Evolutionary conservation across 1,140 invertebrate genomes (phyloP).

Genomic region (Acyrthosiphon pisum): DNA sequence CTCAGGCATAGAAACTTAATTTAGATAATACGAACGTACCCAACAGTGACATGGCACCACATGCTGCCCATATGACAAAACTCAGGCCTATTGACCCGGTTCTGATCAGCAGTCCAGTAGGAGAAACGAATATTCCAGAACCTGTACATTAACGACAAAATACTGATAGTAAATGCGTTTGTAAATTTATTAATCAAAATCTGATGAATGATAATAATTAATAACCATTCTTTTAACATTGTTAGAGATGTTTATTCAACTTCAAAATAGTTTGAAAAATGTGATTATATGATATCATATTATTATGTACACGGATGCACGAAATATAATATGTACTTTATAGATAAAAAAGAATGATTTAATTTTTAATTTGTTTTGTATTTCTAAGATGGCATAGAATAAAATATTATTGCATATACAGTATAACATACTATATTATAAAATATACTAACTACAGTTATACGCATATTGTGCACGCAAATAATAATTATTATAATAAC

Average conservation of each 20-base stretch:
- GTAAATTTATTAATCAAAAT: background rate
- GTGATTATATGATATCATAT: no score
- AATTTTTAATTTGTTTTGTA: background rate
- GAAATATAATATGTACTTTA: background rate
- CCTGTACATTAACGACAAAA: conserved; percentile 66
- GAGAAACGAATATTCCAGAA: conserved; percentile 97
- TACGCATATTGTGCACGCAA: background rate
- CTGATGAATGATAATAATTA: background rate
- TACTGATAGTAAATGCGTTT: background rate
- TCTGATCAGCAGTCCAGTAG: conserved; percentile 88
- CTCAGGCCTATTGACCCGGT: conserved; percentile 93
- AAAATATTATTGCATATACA: background rate
- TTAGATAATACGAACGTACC: conserved; percentile 68
- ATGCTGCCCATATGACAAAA: conserved; percentile 92
- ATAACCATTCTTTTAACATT: background rate
- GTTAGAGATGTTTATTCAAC: background rate
- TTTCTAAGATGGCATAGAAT: no score
- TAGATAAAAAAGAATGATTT: background rate
- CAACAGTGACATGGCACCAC: conserved; percentile 88
- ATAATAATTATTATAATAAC: no score
- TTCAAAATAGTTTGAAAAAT: background rate
- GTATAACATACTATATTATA: background rate
- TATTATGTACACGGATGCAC: background rate
- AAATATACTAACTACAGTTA: background rate
- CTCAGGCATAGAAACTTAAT: conserved; percentile 4